Conservation (phyloP, 2,797 vertebrate genomes). For the Hippopotamyrus pictus region DNA sequence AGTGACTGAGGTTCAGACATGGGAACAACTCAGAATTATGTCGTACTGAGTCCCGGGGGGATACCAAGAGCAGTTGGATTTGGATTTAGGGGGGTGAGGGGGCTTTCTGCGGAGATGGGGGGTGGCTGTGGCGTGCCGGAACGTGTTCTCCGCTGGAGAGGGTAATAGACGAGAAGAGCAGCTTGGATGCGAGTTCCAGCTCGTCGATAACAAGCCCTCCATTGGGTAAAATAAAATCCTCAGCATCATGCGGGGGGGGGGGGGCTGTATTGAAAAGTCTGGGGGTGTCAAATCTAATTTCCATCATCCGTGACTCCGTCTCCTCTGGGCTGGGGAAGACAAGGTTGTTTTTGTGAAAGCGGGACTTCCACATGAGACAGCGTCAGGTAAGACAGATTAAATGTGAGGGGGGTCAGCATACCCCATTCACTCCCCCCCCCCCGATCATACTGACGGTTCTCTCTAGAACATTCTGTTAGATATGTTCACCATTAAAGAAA, state of each 20-base stretch:
- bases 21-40: constrained; percentile 13
- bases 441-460: not conserved
- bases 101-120: constrained; percentile 22
- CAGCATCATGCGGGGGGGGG: constrained; percentile 24
- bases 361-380: not conserved
- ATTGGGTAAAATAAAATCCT: constrained; percentile 29
- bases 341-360: not conserved
- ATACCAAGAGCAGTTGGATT: constrained; percentile 21
- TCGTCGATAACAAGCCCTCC: constrained; percentile 37
- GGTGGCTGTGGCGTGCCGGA: constrained; percentile 58
- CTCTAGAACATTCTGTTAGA: not conserved
- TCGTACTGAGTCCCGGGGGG: constrained; percentile 14
- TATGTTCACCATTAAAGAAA: not conserved
- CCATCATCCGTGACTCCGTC: constrained; percentile 50
- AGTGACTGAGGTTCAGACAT: not conserved
- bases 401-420: not conserved
- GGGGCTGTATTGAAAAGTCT: constrained; percentile 50
- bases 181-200: constrained; percentile 48
- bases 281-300: constrained; percentile 71
- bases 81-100: constrained; percentile 37
- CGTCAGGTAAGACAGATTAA: not conserved
- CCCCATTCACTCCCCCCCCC: not conserved
- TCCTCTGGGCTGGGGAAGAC: constrained; percentile 31
- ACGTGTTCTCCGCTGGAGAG: constrained; percentile 57
- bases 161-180: constrained; percentile 63